Percentiles rank a stretch among this genome's conserved stretches.
Evolutionary conservation across 2,113 vertebrate genomes (phyloP).

Genomic region (Festucalex cinctus): DNA sequence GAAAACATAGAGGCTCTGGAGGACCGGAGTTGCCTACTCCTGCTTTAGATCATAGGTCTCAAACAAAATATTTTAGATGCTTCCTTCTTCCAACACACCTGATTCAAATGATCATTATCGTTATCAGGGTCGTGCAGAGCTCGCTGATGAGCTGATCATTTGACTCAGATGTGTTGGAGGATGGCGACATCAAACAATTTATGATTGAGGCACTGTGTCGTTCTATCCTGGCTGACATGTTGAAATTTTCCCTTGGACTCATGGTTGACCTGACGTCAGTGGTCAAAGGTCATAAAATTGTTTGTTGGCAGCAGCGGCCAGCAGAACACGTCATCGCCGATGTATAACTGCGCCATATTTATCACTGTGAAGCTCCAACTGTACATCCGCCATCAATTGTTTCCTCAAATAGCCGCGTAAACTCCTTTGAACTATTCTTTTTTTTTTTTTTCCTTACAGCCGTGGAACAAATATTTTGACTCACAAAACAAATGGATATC

Average conservation of each 20-base stretch:
- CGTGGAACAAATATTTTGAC: slow-evolving; percentile 7
- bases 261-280: neutral
- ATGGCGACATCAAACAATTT: neutral
- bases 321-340: slow-evolving; percentile 4
- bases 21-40: no score
- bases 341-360: slow-evolving; percentile 3
- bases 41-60: no score
- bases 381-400: neutral
- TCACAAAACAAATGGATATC: slow-evolving; percentile 23
- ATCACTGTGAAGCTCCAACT: slow-evolving; percentile 3
- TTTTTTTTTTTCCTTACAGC: slow-evolving; percentile 1
- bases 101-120: no score
- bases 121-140: no score
- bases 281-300: neutral
- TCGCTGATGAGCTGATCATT: no score
- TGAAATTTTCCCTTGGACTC: neutral
- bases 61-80: no score
- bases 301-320: slow-evolving; percentile 14
- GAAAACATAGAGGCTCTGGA: no score
- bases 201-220: neutral
- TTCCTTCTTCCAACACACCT: no score
- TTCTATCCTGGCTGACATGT: neutral
- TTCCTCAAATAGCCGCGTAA: neutral
- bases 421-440: neutral
- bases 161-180: no score